phyloP scores from a whole-genome alignment of 2,113 vertebrate species.

The Rhinoderma darwinii region DNA sequence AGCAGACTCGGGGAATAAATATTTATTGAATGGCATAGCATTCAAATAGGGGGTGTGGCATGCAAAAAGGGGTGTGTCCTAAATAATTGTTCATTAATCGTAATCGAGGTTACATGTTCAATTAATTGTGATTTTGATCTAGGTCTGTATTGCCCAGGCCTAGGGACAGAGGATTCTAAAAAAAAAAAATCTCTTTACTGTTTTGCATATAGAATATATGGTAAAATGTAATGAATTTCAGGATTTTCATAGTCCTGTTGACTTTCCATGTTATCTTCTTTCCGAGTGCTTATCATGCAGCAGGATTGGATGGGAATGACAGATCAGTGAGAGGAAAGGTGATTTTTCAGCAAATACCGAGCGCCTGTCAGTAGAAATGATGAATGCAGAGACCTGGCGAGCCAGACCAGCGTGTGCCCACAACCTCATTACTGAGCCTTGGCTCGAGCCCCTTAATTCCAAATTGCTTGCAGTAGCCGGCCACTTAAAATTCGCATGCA shows the following conservation, averaged over 20 bases:
- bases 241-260: neutral
- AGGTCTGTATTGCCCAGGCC: too few relatives aligned
- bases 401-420: neutral
- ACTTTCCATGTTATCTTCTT: neutral
- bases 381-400: conserved; percentile 22
- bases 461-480: neutral
- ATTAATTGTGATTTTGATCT: too few relatives aligned
- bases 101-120: too few relatives aligned
- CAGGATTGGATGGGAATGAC: neutral
- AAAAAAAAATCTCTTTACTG: too few relatives aligned
- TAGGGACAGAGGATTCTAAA: too few relatives aligned
- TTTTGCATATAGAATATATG: neutral
- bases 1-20: too few relatives aligned
- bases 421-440: conserved; percentile 34
- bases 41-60: too few relatives aligned
- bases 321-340: neutral
- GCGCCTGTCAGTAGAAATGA: conserved; percentile 14
- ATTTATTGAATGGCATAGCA: too few relatives aligned
- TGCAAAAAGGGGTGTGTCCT: too few relatives aligned
- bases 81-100: too few relatives aligned
- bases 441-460: neutral
- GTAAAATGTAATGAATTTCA: neutral
- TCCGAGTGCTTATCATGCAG: neutral
- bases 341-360: conserved; percentile 15
- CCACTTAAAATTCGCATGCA: conserved; percentile 36